Percentiles rank a stretch among this genome's conserved stretches.
Conservation (phyloP, 2,888 invertebrate genomes). For the Pantelozetes paolii region DNA sequence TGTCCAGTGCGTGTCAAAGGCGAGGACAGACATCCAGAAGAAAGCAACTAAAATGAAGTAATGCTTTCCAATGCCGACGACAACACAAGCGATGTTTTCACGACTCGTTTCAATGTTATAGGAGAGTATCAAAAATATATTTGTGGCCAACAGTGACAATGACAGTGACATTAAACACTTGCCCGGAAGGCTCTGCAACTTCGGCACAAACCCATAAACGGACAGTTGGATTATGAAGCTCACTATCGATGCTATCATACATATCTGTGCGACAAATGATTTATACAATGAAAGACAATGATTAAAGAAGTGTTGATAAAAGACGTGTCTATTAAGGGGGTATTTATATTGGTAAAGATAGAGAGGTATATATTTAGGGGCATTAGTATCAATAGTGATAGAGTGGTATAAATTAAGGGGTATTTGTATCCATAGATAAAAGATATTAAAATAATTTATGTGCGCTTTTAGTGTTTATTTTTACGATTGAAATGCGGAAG, state of each 20-base stretch:
- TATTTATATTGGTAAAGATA: too few relatives aligned
- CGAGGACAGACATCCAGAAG: conserved; percentile 59
- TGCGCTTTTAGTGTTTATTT: too few relatives aligned
- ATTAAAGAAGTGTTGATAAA: too few relatives aligned
- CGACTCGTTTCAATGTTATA: conserved; percentile 11
- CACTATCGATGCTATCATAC: conserved; percentile 8
- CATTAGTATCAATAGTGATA: too few relatives aligned
- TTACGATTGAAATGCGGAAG: too few relatives aligned
- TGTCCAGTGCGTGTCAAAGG: conserved; percentile 53
- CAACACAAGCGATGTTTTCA: conserved; percentile 50
- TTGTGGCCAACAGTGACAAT: conserved; percentile 42
- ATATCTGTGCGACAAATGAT: background rate
- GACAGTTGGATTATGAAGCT: conserved; percentile 5
- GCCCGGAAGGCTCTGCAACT: conserved; percentile 45
- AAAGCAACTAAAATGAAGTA: conserved; percentile 58
- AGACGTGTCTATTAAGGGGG: too few relatives aligned
- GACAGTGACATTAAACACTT: conserved; percentile 46
- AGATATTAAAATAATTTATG: too few relatives aligned
- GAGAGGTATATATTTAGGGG: too few relatives aligned
- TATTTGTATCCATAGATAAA: too few relatives aligned
- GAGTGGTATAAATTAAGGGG: too few relatives aligned
- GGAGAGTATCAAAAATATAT: conserved; percentile 47
- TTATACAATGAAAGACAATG: too few relatives aligned
- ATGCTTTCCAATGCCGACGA: conserved; percentile 55
- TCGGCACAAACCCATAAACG: conserved; percentile 41